These are phyloP conservation scores for Sebastes baramenuke DNA, from an alignment of 2,797 vertebrate genomes.

Conservation along the genomic window DNA sequence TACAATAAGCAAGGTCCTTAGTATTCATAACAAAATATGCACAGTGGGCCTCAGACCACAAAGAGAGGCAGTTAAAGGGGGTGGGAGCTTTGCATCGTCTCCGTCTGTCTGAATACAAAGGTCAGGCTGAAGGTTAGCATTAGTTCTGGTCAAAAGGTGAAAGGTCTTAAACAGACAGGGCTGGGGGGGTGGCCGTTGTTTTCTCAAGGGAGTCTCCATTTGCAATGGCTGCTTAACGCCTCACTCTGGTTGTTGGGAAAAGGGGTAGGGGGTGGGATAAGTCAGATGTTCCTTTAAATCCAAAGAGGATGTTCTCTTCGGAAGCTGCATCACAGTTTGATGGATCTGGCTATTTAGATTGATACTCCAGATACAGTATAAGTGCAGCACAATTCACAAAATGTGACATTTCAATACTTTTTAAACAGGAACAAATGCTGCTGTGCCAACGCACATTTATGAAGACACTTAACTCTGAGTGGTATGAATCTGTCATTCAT, in stretches of 20 bases:
- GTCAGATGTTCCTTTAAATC: conserved; percentile 7
- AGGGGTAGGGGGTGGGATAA: background rate
- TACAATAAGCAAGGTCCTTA: background rate
- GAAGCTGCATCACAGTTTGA: conserved; percentile 3
- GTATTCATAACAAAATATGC: conserved; percentile 31
- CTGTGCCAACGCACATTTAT: background rate
- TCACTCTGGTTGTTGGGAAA: conserved; percentile 1
- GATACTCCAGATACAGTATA: background rate
- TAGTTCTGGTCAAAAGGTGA: conserved; percentile 65
- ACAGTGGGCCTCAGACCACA: conserved; percentile 12
- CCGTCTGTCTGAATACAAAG: conserved; percentile 58
- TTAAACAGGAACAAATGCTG: background rate
- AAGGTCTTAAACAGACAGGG: conserved; percentile 56
- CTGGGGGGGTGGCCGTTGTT: conserved; percentile 23
- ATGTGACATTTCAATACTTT: background rate
- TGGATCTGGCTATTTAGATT: background rate
- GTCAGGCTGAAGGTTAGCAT: conserved; percentile 53
- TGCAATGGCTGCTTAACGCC: conserved; percentile 27
- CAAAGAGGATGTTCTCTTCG: background rate
- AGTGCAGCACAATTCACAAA: background rate
- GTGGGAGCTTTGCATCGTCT: conserved; percentile 17
- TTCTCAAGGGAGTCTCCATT: conserved; percentile 55
- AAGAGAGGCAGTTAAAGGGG: conserved; percentile 12
- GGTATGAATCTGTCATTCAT: background rate
- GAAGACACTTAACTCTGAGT: background rate